Percentiles rank a stretch among this genome's conserved stretches.
These are phyloP conservation scores for Trissolcus japonicus DNA, from an alignment of 2,888 invertebrate genomes.

Conservation along the genomic window DNA sequence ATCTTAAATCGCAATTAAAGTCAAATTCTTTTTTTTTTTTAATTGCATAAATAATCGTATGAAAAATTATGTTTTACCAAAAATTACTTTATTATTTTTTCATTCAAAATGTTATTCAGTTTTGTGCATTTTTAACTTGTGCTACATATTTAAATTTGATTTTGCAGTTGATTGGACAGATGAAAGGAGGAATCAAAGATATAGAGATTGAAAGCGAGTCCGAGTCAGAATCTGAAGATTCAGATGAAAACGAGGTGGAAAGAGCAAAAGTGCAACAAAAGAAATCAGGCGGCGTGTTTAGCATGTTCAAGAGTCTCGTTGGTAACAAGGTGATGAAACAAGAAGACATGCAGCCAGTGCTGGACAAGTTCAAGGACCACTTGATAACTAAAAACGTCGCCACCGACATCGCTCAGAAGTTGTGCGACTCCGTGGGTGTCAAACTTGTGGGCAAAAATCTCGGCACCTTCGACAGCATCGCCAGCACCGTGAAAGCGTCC, in stretches of 20 bases:
- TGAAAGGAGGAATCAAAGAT: slow-evolving; percentile 89
- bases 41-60: too few species aligned
- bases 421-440: slow-evolving; percentile 93
- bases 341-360: slow-evolving; percentile 88
- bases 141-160: slow-evolving; percentile 13
- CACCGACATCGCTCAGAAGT: slow-evolving; percentile 93
- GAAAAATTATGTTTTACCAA: too few species aligned
- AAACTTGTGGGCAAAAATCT: slow-evolving; percentile 94
- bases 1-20: not conserved
- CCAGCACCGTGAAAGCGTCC: slow-evolving; percentile 90
- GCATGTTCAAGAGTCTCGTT: slow-evolving; percentile 91
- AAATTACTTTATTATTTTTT: too few species aligned
- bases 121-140: not conserved
- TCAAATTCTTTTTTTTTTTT: too few species aligned
- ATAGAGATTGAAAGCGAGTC: slow-evolving; percentile 87
- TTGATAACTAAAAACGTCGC: slow-evolving; percentile 98
- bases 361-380: slow-evolving; percentile 97
- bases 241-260: slow-evolving; percentile 76
- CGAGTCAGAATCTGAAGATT: slow-evolving; percentile 81
- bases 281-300: slow-evolving; percentile 83
- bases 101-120: too few species aligned
- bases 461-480: slow-evolving; percentile 96
- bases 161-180: slow-evolving; percentile 86
- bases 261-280: slow-evolving; percentile 66
- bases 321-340: slow-evolving; percentile 90